phyloP scores from a whole-genome alignment of 2,113 vertebrate genomes.

The Indicator maculatus region DNA sequence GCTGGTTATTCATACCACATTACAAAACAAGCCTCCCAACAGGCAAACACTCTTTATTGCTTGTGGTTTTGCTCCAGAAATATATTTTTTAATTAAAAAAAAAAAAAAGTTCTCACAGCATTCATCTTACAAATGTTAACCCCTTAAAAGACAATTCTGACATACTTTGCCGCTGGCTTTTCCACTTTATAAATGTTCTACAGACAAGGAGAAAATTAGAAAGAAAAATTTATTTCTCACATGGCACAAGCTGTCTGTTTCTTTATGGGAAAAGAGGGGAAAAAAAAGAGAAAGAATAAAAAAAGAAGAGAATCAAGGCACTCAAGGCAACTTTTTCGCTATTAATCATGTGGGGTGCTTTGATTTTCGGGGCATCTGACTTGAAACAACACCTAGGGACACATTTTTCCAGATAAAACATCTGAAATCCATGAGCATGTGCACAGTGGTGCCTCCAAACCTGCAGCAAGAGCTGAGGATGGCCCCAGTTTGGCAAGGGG shows the following conservation, averaged over 20 bases:
- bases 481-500: accelerated
- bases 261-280: not conserved
- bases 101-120: conserved; percentile 31
- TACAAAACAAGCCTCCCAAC: conserved; percentile 76
- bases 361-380: not conserved
- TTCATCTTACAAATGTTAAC: conserved; percentile 73
- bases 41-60: conserved; percentile 71
- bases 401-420: not conserved
- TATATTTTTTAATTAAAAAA: conserved; percentile 71
- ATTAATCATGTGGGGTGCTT: not conserved
- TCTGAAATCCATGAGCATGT: accelerated
- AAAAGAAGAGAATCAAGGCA: not conserved
- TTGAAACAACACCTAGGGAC: not conserved
- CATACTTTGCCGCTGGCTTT: conserved; percentile 54
- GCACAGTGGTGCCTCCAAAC: not conserved
- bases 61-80: conserved; percentile 68
- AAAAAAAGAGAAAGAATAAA: too few relatives aligned
- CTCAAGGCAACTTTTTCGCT: not conserved
- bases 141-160: conserved; percentile 58
- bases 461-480: not conserved
- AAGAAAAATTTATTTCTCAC: conserved; percentile 42
- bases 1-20: conserved; percentile 72
- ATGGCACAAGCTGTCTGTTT: not conserved
- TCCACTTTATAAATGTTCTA: conserved; percentile 54
- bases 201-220: conserved; percentile 41